These are phyloP conservation scores for Asbolus verrucosus DNA, from an alignment of 1,140 invertebrate genomes.

Conservation along the genomic window DNA sequence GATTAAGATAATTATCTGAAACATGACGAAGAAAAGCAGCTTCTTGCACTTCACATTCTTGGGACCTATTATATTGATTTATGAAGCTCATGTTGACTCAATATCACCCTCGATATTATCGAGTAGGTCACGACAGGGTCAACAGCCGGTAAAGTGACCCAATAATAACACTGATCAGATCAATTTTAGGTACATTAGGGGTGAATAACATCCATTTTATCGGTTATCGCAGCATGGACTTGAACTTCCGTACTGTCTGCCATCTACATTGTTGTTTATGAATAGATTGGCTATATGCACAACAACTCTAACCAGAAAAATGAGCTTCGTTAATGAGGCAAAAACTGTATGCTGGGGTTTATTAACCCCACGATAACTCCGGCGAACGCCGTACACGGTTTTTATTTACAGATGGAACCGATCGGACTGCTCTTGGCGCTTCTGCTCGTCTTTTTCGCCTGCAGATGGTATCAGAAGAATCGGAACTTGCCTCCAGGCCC, in stretches of 20 bases:
- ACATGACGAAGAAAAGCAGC: no score
- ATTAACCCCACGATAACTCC: slow-evolving; percentile 11
- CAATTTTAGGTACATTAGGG: slow-evolving; percentile 1
- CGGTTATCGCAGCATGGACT: slow-evolving; percentile 20
- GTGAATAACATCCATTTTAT: slow-evolving; percentile 27
- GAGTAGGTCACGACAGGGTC: no score
- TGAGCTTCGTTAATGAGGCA: slow-evolving; percentile 12
- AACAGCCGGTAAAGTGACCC: not conserved
- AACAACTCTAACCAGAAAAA: slow-evolving; percentile 24
- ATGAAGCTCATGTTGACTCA: no score
- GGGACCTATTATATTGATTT: no score
- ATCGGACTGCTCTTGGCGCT: not conserved
- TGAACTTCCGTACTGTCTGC: slow-evolving; percentile 28
- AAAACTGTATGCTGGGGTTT: slow-evolving; percentile 10
- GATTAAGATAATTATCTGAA: no score
- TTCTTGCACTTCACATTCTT: no score
- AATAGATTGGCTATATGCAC: slow-evolving; percentile 7
- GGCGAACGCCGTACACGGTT: not conserved
- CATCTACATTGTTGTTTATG: slow-evolving; percentile 26
- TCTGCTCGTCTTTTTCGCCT: not conserved
- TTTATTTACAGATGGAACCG: slow-evolving; percentile 19
- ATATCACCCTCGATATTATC: no score
- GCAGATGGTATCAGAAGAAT: slow-evolving; percentile 57
- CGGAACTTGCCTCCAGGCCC: slow-evolving; percentile 79
- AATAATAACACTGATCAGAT: not conserved